These are phyloP conservation scores for Amaurobius ferox DNA, from an alignment of 2,888 invertebrate species.

Conservation along the genomic window DNA sequence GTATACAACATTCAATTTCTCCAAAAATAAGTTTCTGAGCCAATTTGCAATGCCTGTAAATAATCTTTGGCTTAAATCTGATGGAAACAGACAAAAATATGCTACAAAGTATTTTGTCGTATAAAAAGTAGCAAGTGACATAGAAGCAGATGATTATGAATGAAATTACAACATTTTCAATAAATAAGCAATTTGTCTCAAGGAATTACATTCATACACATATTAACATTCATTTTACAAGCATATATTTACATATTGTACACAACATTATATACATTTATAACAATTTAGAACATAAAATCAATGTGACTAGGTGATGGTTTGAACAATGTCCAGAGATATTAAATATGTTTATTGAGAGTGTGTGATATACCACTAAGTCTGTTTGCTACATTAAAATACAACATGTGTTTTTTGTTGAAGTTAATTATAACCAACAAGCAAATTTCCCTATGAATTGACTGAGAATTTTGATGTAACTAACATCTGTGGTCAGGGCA, in stretches of 20 bases:
- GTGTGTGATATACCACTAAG: too few species aligned
- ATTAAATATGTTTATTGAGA: too few species aligned
- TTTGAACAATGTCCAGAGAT: neutral
- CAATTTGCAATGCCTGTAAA: constrained; percentile 13
- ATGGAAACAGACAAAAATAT: constrained; percentile 60
- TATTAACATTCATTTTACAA: constrained; percentile 45
- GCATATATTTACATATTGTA: constrained; percentile 65
- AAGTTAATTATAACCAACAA: too few species aligned
- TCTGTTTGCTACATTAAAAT: too few species aligned
- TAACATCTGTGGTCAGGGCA: too few species aligned
- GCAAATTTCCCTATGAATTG: too few species aligned
- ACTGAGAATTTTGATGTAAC: too few species aligned
- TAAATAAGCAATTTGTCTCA: constrained; percentile 52
- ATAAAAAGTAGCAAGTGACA: constrained; percentile 70
- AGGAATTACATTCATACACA: constrained; percentile 34
- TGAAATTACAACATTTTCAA: constrained; percentile 46
- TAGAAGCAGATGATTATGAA: constrained; percentile 54
- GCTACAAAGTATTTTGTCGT: constrained; percentile 62
- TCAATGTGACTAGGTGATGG: constrained; percentile 49
- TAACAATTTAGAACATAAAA: constrained; percentile 33
- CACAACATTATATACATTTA: constrained; percentile 61
- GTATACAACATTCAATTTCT: constrained; percentile 4
- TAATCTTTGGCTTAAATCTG: constrained; percentile 6
- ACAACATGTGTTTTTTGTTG: too few species aligned
- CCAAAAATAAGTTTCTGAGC: neutral